Evolutionary conservation across 1,140 invertebrate species (phyloP).

Genomic region (Camponotus vicinus): DNA sequence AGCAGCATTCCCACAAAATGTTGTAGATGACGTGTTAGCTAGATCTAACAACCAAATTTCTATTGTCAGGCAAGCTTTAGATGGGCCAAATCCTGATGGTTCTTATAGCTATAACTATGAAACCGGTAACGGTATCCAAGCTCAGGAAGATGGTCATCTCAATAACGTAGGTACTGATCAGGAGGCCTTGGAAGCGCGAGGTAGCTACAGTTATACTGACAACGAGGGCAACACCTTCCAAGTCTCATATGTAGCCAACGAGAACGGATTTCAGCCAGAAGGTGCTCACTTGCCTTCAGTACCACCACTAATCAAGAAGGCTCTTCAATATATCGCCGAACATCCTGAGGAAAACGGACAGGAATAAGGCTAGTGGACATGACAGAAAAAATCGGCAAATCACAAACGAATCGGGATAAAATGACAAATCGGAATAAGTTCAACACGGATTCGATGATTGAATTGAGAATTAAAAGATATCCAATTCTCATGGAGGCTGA

Average conservation of each 20-base stretch:
- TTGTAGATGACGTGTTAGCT: too few relatives aligned
- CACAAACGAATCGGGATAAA: not conserved
- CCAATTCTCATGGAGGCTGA: too few relatives aligned
- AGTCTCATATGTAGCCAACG: conserved; percentile 93
- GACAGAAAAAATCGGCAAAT: not conserved
- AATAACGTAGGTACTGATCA: too few relatives aligned
- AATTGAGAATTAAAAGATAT: too few relatives aligned
- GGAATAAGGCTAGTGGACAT: not conserved
- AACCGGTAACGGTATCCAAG: too few relatives aligned
- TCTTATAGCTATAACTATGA: conserved; percentile 62
- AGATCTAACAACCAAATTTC: too few relatives aligned
- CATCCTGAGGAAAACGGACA: conserved; percentile 76
- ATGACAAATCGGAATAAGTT: not conserved
- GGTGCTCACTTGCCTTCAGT: conserved; percentile 92
- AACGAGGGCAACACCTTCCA: conserved; percentile 88
- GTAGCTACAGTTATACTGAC: too few relatives aligned
- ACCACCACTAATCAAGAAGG: conserved; percentile 86
- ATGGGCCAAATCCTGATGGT: too few relatives aligned
- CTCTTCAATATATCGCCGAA: conserved; percentile 82
- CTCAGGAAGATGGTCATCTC: too few relatives aligned
- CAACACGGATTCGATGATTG: not conserved
- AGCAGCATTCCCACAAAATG: too few relatives aligned
- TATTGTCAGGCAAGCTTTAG: too few relatives aligned
- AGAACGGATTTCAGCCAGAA: conserved; percentile 91
- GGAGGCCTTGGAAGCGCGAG: conserved; percentile 45